Evolutionary conservation across 2,888 invertebrate species (phyloP).

Genomic region (Amphipyra tragopoginis): DNA sequence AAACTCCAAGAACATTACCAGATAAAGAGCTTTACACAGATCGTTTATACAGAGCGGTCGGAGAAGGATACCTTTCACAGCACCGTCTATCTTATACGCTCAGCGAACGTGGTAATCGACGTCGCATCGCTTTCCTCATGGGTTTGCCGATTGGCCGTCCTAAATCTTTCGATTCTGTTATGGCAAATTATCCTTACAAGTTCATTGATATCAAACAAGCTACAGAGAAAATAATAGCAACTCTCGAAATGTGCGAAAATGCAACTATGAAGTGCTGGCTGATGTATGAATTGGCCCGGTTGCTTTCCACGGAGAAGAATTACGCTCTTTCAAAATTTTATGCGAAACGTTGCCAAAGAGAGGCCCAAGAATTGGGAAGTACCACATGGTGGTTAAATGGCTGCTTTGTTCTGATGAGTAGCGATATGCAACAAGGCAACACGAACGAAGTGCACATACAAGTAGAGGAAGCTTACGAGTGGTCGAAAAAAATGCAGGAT

Average conservation of each 20-base stretch:
- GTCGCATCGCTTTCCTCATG: slow-evolving; percentile 85
- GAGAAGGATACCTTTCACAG: slow-evolving; percentile 81
- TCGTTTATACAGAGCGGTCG: slow-evolving; percentile 81
- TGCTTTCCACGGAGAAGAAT: slow-evolving; percentile 82
- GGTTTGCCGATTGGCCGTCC: slow-evolving; percentile 82
- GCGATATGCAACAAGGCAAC: slow-evolving; percentile 87
- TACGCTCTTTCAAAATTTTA: slow-evolving; percentile 85
- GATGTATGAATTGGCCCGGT: slow-evolving; percentile 82
- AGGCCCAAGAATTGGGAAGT: slow-evolving; percentile 79
- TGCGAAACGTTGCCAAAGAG: slow-evolving; percentile 83
- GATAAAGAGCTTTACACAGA: slow-evolving; percentile 83
- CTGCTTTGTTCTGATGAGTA: slow-evolving; percentile 82
- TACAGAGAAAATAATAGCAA: slow-evolving; percentile 73
- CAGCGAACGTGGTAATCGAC: slow-evolving; percentile 83
- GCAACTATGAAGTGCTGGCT: slow-evolving; percentile 86
- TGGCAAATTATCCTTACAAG: slow-evolving; percentile 84
- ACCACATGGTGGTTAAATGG: slow-evolving; percentile 85
- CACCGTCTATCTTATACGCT: slow-evolving; percentile 83
- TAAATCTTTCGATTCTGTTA: slow-evolving; percentile 84
- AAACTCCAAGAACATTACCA: slow-evolving; percentile 81
- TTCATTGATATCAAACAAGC: slow-evolving; percentile 82
- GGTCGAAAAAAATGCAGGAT: slow-evolving; percentile 80
- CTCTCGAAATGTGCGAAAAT: slow-evolving; percentile 86
- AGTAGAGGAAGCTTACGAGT: slow-evolving; percentile 83
- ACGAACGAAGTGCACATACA: slow-evolving; percentile 83